Percentiles rank a stretch among this genome's conserved stretches.
phyloP scores from a whole-genome alignment of 1,140 invertebrate species.

The Zaprionus ornatus region DNA sequence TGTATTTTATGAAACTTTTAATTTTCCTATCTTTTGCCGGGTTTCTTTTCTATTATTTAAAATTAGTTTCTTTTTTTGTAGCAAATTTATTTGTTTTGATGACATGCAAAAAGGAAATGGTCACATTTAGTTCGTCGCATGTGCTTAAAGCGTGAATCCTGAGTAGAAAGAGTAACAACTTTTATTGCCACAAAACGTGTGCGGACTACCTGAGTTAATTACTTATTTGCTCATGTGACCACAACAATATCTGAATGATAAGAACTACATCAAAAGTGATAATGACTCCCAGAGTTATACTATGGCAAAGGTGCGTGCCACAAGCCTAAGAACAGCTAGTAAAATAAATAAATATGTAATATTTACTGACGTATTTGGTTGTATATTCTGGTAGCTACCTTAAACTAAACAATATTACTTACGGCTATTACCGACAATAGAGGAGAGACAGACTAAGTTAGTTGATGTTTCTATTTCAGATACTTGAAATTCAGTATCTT shows the following conservation, averaged over 20 bases:
- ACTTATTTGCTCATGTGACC: slow-evolving; percentile 6
- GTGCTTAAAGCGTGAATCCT: neutral
- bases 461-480: no score
- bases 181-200: slow-evolving; percentile 1
- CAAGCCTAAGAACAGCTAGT: neutral
- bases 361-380: neutral
- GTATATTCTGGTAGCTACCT: neutral
- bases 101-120: neutral
- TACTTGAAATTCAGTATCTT: no score
- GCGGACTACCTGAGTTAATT: neutral
- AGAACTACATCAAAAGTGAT: neutral
- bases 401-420: neutral
- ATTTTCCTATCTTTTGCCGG: no score
- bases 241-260: neutral
- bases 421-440: no score
- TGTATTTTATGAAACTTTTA: no score
- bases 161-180: neutral
- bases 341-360: neutral
- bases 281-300: neutral
- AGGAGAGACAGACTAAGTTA: no score
- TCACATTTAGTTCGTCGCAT: neutral
- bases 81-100: neutral
- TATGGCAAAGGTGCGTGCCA: neutral
- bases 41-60: neutral
- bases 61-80: neutral